Evolutionary conservation across 1,140 invertebrate species (phyloP).

Genomic region (Hormaphis cornu): DNA sequence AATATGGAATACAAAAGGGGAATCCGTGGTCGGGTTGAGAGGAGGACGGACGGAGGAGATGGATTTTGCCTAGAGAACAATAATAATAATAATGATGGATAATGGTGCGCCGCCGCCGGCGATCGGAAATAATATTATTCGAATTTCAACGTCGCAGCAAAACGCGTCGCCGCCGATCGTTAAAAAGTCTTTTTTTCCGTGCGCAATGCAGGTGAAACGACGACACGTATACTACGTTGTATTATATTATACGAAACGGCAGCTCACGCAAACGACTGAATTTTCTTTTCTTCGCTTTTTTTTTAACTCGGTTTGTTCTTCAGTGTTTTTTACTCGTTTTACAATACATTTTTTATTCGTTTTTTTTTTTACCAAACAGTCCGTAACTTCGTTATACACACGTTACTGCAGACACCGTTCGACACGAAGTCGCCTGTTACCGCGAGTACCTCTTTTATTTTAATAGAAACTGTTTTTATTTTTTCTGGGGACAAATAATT

Average conservation of each 20-base stretch:
- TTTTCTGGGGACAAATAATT: too few species aligned
- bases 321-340: too few species aligned
- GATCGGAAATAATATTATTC: constrained; percentile 24
- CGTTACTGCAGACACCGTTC: too few species aligned
- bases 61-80: not conserved
- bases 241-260: constrained; percentile 8
- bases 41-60: not conserved
- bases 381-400: too few species aligned
- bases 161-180: constrained; percentile 4
- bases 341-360: too few species aligned
- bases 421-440: too few species aligned
- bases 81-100: not conserved
- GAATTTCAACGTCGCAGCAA: constrained; percentile 28
- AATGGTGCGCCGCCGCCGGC: not conserved
- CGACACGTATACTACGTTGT: too few species aligned
- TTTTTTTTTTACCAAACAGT: too few species aligned
- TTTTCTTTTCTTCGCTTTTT: not conserved
- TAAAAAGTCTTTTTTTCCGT: constrained; percentile 19
- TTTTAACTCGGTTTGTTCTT: not conserved
- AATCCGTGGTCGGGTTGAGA: not conserved
- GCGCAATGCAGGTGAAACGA: constrained; percentile 20
- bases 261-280: not conserved
- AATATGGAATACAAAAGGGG: not conserved
- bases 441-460: too few species aligned
- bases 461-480: too few species aligned